These are phyloP conservation scores for Anniella stebbinsi DNA, from an alignment of 2,797 vertebrate species.

Conservation along the genomic window DNA sequence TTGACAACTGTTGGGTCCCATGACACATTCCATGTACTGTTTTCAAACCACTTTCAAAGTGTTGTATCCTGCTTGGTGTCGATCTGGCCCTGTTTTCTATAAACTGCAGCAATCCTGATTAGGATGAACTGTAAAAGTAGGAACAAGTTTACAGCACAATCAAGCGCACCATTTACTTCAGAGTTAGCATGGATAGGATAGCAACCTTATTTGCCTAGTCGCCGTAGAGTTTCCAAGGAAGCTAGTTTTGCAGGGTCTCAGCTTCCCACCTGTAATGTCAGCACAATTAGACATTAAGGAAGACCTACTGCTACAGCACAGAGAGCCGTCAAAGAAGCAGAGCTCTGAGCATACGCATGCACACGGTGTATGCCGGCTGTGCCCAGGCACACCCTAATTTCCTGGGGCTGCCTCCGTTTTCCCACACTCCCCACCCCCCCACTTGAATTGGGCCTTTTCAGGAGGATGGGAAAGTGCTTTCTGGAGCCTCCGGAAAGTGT, in stretches of 20 bases:
- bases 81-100: background rate
- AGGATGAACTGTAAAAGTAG: background rate
- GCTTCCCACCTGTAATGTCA: background rate
- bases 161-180: background rate
- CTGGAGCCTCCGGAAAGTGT: too few species aligned
- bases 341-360: background rate
- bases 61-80: too few species aligned
- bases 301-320: background rate
- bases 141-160: background rate
- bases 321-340: background rate
- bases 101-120: background rate
- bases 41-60: too few species aligned
- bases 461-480: too few species aligned
- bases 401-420: too few species aligned
- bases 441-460: too few species aligned
- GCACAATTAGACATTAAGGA: background rate
- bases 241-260: background rate
- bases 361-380: too few species aligned
- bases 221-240: background rate
- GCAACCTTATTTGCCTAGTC: background rate
- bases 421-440: too few species aligned
- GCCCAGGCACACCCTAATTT: too few species aligned
- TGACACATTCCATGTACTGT: too few species aligned
- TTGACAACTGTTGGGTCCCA: too few species aligned
- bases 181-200: background rate